Evolutionary conservation across 30 jellyfish, hydroid and myxozoan genomes (phyloP).

Genomic region (Hydra vulgaris): DNA sequence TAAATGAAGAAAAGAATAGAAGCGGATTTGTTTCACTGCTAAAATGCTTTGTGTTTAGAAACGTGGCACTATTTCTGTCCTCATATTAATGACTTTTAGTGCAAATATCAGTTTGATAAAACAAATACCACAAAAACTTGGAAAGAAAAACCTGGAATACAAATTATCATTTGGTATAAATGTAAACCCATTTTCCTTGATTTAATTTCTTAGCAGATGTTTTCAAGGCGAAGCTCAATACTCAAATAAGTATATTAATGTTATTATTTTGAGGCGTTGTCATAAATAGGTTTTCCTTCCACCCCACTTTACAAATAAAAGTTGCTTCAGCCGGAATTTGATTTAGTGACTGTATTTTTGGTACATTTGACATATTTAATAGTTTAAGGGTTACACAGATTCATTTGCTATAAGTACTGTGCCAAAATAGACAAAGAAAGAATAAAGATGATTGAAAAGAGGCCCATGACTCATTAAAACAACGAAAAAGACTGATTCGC

Average conservation of each 20-base stretch:
- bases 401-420: neutral
- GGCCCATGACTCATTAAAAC: neutral
- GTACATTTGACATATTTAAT: neutral
- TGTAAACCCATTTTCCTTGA: slow-evolving; percentile 12
- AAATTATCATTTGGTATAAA: neutral
- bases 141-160: slow-evolving; percentile 8
- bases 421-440: neutral
- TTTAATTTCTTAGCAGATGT: slow-evolving; percentile 4
- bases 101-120: neutral
- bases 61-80: slow-evolving; percentile 13
- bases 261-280: slow-evolving; percentile 12
- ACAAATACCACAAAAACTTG: neutral
- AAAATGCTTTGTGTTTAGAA: neutral
- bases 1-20: slow-evolving; percentile 14
- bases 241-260: slow-evolving; percentile 20
- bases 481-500: neutral
- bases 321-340: neutral
- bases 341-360: neutral
- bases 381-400: neutral
- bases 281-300: slow-evolving; percentile 9
- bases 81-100: slow-evolving; percentile 5
- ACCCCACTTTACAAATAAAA: neutral
- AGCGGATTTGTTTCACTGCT: too few relatives aligned
- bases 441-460: neutral
- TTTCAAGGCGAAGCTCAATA: slow-evolving; percentile 21